Conservation (phyloP, 2,888 invertebrate species). For the Oxystoma pomonae region DNA sequence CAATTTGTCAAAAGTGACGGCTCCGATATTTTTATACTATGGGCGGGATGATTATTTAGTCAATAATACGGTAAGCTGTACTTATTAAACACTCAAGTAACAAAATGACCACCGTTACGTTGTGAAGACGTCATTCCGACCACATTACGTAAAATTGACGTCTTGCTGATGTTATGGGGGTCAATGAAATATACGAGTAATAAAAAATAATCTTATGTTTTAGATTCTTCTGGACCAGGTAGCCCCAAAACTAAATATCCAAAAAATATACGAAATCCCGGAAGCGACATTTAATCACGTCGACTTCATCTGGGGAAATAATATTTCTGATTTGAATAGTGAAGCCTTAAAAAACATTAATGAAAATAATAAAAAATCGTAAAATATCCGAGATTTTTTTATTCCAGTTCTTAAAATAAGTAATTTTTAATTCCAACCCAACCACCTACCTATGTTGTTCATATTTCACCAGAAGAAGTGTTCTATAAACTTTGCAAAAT, state of each 20-base stretch:
- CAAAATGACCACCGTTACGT: too few relatives aligned
- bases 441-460: too few relatives aligned
- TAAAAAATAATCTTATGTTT: slow-evolving; percentile 1
- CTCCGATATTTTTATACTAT: slow-evolving; percentile 22
- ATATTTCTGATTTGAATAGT: slow-evolving; percentile 32
- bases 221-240: slow-evolving; percentile 14
- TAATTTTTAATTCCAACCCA: too few relatives aligned
- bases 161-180: too few relatives aligned
- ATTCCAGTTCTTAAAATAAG: too few relatives aligned
- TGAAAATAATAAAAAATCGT: neutral
- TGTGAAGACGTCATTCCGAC: too few relatives aligned
- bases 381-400: too few relatives aligned
- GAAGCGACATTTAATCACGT: slow-evolving; percentile 47
- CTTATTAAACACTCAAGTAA: too few relatives aligned
- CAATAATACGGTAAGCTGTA: slow-evolving; percentile 21
- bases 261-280: slow-evolving; percentile 33
- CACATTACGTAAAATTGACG: too few relatives aligned
- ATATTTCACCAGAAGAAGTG: too few relatives aligned
- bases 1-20: slow-evolving; percentile 18
- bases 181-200: too few relatives aligned
- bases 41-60: slow-evolving; percentile 17
- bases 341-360: slow-evolving; percentile 15
- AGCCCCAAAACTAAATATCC: slow-evolving; percentile 49
- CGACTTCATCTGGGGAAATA: slow-evolving; percentile 52
- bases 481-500: too few relatives aligned